phyloP scores from a whole-genome alignment of 2,113 vertebrate genomes.

The Odontesthes bonariensis region DNA sequence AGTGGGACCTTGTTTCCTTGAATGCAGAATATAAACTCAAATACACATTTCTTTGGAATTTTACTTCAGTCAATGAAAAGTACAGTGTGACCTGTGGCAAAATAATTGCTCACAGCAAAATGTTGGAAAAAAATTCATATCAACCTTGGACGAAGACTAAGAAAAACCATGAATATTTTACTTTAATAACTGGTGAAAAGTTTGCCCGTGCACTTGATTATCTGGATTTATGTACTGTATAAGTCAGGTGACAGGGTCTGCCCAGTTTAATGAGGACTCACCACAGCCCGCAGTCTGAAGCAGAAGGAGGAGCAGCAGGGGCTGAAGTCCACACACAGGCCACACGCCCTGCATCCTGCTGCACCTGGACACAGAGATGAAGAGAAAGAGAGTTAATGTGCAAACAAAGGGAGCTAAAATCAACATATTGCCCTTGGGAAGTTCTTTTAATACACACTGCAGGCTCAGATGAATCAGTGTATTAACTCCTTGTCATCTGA shows the following conservation, averaged over 20 bases:
- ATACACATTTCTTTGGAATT: not conserved
- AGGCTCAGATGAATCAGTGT: constrained; percentile 32
- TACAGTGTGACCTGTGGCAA: not conserved
- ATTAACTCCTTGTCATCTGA: constrained; percentile 3
- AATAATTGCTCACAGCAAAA: not conserved
- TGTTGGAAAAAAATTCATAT: not conserved
- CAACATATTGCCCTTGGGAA: constrained; percentile 37
- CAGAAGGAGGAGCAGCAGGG: constrained; percentile 73
- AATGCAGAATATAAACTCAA: not conserved
- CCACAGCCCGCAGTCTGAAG: constrained; percentile 67
- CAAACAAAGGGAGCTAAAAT: constrained; percentile 33
- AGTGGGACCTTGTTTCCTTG: not conserved
- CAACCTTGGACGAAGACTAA: not conserved
- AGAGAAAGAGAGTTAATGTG: constrained; percentile 27
- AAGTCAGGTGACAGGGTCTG: constrained; percentile 19
- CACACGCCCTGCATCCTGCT: constrained; percentile 68
- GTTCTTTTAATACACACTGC: constrained; percentile 7
- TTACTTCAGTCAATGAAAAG: not conserved
- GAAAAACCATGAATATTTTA: not conserved
- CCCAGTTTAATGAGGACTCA: constrained; percentile 65
- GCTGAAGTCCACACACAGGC: constrained; percentile 66
- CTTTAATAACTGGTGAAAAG: not conserved
- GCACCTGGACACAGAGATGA: constrained; percentile 69
- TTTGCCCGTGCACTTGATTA: not conserved
- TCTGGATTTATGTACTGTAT: not conserved